Conservation (phyloP, 1,140 invertebrate species). For the Drosophila ogumai region DNA sequence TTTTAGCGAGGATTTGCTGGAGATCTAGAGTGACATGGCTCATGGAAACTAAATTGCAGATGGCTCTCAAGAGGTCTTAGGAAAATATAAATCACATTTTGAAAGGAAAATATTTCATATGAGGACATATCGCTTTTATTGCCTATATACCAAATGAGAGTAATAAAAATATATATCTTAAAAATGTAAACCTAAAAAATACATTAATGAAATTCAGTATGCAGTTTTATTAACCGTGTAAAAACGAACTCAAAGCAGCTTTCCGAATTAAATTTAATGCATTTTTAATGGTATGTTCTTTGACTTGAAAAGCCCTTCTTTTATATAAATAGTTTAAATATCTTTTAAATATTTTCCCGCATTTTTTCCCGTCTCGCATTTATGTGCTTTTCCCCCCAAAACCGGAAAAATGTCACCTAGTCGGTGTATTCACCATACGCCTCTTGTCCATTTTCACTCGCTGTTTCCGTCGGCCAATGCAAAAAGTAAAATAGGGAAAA, state of each 20-base stretch:
- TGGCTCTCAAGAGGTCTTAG: background rate
- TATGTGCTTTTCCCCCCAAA: background rate
- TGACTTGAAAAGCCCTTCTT: background rate
- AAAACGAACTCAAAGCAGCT: no score
- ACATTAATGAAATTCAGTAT: no score
- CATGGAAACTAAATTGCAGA: background rate
- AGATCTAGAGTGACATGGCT: conserved; percentile 9
- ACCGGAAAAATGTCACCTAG: background rate
- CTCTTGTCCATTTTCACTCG: conserved; percentile 25
- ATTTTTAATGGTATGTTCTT: no score
- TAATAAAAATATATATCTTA: background rate
- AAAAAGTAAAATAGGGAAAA: conserved; percentile 59
- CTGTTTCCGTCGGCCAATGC: conserved; percentile 20
- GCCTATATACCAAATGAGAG: background rate
- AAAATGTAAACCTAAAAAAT: no score
- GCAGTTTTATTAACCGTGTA: no score
- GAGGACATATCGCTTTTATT: background rate
- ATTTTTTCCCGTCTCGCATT: conserved; percentile 8
- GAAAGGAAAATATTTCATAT: background rate
- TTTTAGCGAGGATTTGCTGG: conserved; percentile 11
- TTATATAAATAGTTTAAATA: background rate
- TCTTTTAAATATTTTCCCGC: conserved; percentile 13
- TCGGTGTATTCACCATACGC: conserved; percentile 53
- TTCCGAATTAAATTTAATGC: no score
- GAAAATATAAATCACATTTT: conserved; percentile 1